Evolutionary conservation across 2,888 invertebrate species (phyloP), one percentile per base, ranked within the genome.

Genomic region (Apamea sordens): DNA sequence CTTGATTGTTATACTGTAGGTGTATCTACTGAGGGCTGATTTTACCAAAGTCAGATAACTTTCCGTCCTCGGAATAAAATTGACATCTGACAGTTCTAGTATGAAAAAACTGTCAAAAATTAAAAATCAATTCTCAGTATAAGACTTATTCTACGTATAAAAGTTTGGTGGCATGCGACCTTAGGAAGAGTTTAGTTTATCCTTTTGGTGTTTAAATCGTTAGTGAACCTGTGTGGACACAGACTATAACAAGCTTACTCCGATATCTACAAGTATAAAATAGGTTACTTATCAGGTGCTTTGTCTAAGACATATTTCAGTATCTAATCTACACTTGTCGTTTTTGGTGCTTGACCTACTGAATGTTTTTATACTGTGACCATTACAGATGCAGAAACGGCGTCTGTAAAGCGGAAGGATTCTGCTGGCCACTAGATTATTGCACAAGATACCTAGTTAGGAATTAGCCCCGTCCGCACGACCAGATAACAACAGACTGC

Each of bases 381-480:
- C 2, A 70, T 79, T 76, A 76, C 71, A 75, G 72, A 77, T 73
- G 50, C 41, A 77, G 73, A 18, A 36, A 74, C 28, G 73, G 44
- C 50, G n/a, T 70, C 77, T 56, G 82, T 65, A 59, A 76, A 86
- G 74, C 86, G 91, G 89, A 88, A 89, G 88, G 84, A 83, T 82
- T 76, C 76, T 61, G 82, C 83, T 86, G 80, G 85, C 88, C 89
- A 83, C 87, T 86, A 88, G 90, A 92, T 91, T 90, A 89, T 86
- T 84, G 82, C 82, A 79, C 81, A 73, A 92, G 88, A 89, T 90
- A 89, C 28, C 44, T 56, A 75, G 79, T 47, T 76, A 88, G 76
- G 84, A 88, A 89, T 89, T 89, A 88, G 71, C 41, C 41, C n/a
- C 78, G 56, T 82, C 80, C 79, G 73, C 74, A 65, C 41, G 6